Evolutionary conservation across 2,113 vertebrate genomes (phyloP), one percentile per base, ranked within the genome.

Genomic region (Crocuta crocuta): DNA sequence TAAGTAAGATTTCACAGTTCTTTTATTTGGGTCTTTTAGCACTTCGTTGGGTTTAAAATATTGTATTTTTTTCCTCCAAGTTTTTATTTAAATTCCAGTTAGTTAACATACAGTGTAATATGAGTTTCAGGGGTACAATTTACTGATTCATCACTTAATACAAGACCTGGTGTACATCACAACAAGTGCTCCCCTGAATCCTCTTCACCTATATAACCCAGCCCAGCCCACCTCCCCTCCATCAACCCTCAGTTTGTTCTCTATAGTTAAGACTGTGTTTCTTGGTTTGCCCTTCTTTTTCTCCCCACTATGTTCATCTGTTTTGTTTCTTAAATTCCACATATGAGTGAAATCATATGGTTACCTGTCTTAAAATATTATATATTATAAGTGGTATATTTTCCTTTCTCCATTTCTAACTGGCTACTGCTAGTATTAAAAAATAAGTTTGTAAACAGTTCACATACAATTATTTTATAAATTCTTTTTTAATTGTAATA

Each of bases 41-140:
- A 58, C 45, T 92, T 91, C 31, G 13, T 80, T 90, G 83, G 65
- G n/a, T 81, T 97, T 88, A 92, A 91, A 92, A 96, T 91, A 87
- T 17, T 81, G 3, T 43, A 83, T 76, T 88, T 79, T 71, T 68
- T 76, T 78, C 16, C 74, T 78, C 43, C 24, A 78, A 78, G 74
- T 48, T 78, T 78, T 48, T 78, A 48, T 78, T 78, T 78, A 78
- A 78, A 78, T 48, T 78, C 74, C 43, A 78, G 74, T 48, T 45
- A 45, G 39, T 76, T 28, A 78, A 78, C 43, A 78, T 48, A 48
- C 43, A 78, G 24, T 48, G 15, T 28, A 78, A 16, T 78, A 78
- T 17, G 5, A 48, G 26, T 31, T 31, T 78, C 43, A 78, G 13
- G 43, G 1, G 1, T 78, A 31, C 43, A 48, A 78, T 48, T 31